A percentile compares a stretch with the other conserved stretches of the same genome.
These are phyloP conservation scores for Steinernema carpocapsae DNA, from an alignment of 2,888 invertebrate genomes.

Conservation along the genomic window DNA sequence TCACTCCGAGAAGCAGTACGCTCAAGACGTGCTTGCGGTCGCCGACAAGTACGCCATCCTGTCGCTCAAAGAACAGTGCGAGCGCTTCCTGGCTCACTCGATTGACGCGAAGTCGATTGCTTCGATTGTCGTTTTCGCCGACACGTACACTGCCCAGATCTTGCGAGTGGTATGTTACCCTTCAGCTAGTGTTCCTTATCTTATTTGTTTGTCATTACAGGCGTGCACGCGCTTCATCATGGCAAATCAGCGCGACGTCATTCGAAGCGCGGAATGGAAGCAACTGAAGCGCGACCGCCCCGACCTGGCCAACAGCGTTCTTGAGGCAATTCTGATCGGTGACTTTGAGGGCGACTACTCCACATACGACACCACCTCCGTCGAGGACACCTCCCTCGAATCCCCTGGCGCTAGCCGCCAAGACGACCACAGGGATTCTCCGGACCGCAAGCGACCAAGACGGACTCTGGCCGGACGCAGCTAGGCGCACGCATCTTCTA, in stretches of 20 bases:
- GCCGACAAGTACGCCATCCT: slow-evolving; percentile 66
- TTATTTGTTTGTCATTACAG: slow-evolving; percentile 37
- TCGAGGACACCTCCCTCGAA: neutral
- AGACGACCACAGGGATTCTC: neutral
- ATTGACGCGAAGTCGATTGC: slow-evolving; percentile 55
- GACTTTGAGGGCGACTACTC: slow-evolving; percentile 5
- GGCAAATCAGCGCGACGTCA: slow-evolving; percentile 53
- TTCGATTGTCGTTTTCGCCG: slow-evolving; percentile 54
- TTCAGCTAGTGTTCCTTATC: neutral
- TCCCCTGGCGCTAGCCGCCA: neutral
- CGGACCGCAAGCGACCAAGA: slow-evolving; percentile 1
- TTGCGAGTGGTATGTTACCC: slow-evolving; percentile 26
- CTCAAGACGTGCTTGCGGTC: slow-evolving; percentile 62
- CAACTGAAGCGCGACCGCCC: slow-evolving; percentile 55
- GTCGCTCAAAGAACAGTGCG: slow-evolving; percentile 63
- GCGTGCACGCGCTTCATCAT: slow-evolving; percentile 53
- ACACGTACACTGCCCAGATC: slow-evolving; percentile 49
- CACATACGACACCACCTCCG: neutral
- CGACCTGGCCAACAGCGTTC: slow-evolving; percentile 59
- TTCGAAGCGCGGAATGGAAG: slow-evolving; percentile 60
- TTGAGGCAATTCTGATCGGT: slow-evolving; percentile 56
- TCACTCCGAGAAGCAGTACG: slow-evolving; percentile 42
- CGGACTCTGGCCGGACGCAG: neutral
- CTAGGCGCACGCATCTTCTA: neutral
- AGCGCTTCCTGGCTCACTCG: slow-evolving; percentile 52